phyloP scores from a whole-genome alignment of 2,113 vertebrate genomes.

The Clarias batrachus region DNA sequence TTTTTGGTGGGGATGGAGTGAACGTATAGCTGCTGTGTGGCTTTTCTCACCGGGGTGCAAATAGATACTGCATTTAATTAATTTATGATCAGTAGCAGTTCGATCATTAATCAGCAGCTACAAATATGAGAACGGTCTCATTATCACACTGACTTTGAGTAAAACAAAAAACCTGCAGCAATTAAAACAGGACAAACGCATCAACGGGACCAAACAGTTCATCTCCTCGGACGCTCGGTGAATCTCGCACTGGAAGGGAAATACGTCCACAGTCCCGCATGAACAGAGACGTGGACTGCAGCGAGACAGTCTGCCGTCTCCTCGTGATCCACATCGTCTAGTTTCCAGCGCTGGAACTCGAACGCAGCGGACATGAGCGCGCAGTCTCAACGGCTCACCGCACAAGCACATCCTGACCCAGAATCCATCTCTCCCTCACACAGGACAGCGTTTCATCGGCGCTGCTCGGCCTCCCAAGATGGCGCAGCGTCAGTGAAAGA shows the following conservation, averaged over 20 bases:
- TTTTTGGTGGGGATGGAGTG: too few relatives aligned
- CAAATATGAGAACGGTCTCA: not conserved
- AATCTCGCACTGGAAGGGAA: not conserved
- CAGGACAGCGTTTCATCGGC: slow-evolving; percentile 45
- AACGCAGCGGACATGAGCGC: slow-evolving; percentile 33
- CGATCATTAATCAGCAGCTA: not conserved
- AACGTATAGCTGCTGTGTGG: too few relatives aligned
- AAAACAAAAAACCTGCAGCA: not conserved
- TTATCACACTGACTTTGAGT: not conserved
- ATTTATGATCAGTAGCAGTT: not conserved
- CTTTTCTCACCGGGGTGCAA: too few relatives aligned
- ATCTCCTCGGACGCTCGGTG: not conserved
- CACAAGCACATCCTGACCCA: slow-evolving; percentile 49
- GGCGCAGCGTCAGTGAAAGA: slow-evolving; percentile 18
- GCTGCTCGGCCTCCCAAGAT: slow-evolving; percentile 42
- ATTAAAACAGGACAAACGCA: not conserved
- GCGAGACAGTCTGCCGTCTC: not conserved
- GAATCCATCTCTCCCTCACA: slow-evolving; percentile 46
- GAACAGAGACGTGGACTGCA: slow-evolving; percentile 5
- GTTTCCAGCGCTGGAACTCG: slow-evolving; percentile 8
- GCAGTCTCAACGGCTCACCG: not conserved
- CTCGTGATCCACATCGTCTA: not conserved
- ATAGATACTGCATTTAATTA: too few relatives aligned
- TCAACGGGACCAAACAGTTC: not conserved
- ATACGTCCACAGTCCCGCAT: not conserved